A percentile compares a stretch with the other conserved stretches of the same genome.
These are phyloP conservation scores for Menidia menidia DNA, from an alignment of 2,797 vertebrate genomes.

Conservation along the genomic window DNA sequence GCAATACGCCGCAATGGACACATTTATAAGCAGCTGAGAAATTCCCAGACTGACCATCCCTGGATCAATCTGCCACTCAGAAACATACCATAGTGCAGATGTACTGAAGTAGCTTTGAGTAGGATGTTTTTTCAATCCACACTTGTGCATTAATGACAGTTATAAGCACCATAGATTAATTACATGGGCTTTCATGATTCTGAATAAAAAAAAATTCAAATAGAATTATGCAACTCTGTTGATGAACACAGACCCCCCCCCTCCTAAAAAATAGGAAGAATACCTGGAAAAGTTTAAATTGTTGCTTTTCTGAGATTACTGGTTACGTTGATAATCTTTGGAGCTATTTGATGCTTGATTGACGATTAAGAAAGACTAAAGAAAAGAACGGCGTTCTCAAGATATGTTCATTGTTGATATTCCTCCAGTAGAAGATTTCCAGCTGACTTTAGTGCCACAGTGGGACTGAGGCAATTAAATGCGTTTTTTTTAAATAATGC, in stretches of 20 bases:
- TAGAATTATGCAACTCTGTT: not conserved
- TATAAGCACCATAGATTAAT: not conserved
- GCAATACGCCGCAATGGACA: no score
- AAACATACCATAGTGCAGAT: no score
- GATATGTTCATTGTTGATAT: not conserved
- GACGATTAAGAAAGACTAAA: not conserved
- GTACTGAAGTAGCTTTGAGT: no score
- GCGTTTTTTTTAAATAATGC: constrained; percentile 17
- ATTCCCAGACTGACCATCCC: no score
- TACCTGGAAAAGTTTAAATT: no score
- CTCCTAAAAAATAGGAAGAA: not conserved
- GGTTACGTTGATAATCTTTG: not conserved
- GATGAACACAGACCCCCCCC: no score
- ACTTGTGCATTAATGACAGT: not conserved
- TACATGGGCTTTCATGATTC: not conserved
- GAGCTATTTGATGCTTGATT: not conserved
- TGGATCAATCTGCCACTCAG: no score
- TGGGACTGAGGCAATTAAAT: constrained; percentile 22
- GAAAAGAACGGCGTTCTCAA: not conserved
- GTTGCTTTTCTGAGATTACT: no score
- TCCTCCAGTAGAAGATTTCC: constrained; percentile 18
- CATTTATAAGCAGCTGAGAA: no score
- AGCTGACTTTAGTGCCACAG: constrained; percentile 23
- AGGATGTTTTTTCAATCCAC: not conserved
- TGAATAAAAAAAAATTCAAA: not conserved